Evolutionary conservation across 2,113 vertebrate genomes (phyloP), one percentile per base, ranked within the genome.

Genomic region (Clarias macrocephalus): DNA sequence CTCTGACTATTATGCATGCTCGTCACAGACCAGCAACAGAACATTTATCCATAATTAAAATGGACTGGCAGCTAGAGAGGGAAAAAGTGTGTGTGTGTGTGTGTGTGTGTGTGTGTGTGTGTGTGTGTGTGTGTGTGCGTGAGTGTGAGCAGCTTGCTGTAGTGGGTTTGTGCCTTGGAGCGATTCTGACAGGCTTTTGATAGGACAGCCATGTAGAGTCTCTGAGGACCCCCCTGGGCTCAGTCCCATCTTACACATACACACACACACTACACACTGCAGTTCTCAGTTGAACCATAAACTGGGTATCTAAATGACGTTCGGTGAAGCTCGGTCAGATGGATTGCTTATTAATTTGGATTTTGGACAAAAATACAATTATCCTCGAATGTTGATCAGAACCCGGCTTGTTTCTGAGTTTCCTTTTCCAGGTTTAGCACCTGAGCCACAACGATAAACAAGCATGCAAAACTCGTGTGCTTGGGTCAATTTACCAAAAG

Each of bases 31-130:
- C 72, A 85, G 82, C 15, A 57, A 88, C 77, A 91, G 66, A 88
- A 88, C 85, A 89, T 82, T 76, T 84, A 92, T 92, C 88, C 89
- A 91, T 92, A 91, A 92, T 92, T 92, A 91, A 90, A 90, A 89
- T 81, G 76, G 85, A 91, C 65, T 72, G 86, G 88, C 2, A 48
- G 88, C 86, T 87, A 76, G 86, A 83, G 86, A 63, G 57, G 86
- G 63, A 42, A 37, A 42, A 56, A 72, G 56, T 9, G 30, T 48
- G 57, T 77, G 84, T 52, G 73, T 23, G 33, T 63, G 33, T 62
- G 70, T 75, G 70, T 60, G 83, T 75, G 66, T 62, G 83, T 75
- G 68, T 30, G n/a, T n/a, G 79, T 73, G 85, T 63, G 68, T 56
- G 57, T 52, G 63, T 48, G 52, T 48, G 65, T 28, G 62, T 7